These are phyloP conservation scores for Euphydryas editha DNA, from an alignment of 2,888 invertebrate genomes.

Conservation along the genomic window DNA sequence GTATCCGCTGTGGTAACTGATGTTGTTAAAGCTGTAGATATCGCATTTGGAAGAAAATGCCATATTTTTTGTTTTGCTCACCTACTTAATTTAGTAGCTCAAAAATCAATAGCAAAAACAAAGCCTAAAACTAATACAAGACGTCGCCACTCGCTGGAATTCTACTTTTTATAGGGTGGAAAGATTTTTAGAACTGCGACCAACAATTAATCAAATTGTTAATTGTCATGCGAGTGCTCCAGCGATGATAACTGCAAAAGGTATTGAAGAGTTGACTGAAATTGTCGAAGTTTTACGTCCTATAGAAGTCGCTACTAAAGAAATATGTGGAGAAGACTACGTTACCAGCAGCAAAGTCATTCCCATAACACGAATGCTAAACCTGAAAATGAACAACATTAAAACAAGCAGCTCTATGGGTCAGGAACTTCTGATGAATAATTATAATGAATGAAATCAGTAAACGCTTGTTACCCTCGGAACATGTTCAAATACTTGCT, in stretches of 20 bases:
- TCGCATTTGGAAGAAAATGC: neutral
- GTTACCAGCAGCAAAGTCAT: slow-evolving; percentile 37
- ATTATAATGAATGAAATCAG: slow-evolving; percentile 33
- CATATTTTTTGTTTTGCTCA: neutral
- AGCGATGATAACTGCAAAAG: slow-evolving; percentile 32
- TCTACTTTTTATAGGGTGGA: slow-evolving; percentile 41
- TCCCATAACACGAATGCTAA: slow-evolving; percentile 30
- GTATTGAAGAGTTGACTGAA: slow-evolving; percentile 33
- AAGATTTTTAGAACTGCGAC: slow-evolving; percentile 35
- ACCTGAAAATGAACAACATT: slow-evolving; percentile 21
- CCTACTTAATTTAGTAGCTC: too few relatives aligned
- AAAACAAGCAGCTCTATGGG: slow-evolving; percentile 18
- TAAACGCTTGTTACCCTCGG: slow-evolving; percentile 34
- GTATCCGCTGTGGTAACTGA: slow-evolving; percentile 23
- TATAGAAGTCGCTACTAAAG: too few relatives aligned
- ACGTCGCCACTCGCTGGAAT: slow-evolving; percentile 40
- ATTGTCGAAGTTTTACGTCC: slow-evolving; percentile 25
- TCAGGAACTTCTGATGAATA: slow-evolving; percentile 14
- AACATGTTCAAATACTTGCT: slow-evolving; percentile 37
- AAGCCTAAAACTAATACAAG: slow-evolving; percentile 32
- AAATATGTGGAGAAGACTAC: slow-evolving; percentile 13
- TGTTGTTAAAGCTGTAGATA: too few relatives aligned
- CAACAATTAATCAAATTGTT: slow-evolving; percentile 33
- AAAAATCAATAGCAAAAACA: neutral
- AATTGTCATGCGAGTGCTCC: slow-evolving; percentile 38